These are phyloP conservation scores for Cettia cetti DNA, from an alignment of 2,113 vertebrate species.

Conservation along the genomic window DNA sequence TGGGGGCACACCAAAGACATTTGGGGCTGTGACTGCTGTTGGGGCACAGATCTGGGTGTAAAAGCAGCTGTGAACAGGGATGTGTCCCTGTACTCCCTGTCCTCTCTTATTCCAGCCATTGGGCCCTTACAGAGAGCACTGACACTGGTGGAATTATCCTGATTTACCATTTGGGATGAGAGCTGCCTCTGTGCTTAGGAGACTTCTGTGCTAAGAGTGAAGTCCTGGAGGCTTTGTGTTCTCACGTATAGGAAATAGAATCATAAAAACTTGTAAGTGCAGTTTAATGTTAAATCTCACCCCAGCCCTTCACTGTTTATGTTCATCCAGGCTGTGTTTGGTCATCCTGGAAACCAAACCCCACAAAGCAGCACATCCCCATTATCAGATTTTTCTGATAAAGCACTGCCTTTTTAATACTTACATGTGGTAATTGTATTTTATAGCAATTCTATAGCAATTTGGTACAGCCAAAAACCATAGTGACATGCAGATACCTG, in stretches of 20 bases:
- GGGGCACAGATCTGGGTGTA: neutral
- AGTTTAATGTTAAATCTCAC: neutral
- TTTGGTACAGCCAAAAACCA: neutral
- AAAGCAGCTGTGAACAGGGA: neutral
- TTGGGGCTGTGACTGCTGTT: neutral
- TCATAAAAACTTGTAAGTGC: neutral
- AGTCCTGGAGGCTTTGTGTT: neutral
- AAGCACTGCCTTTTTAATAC: neutral
- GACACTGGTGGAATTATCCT: neutral
- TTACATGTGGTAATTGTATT: neutral
- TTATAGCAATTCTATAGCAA: neutral
- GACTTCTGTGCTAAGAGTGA: neutral
- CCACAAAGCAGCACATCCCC: neutral
- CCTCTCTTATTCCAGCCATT: neutral
- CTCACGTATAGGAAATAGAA: neutral
- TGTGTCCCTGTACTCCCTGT: neutral
- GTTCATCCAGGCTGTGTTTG: neutral
- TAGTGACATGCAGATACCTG: rapidly evolving
- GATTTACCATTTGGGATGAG: neutral
- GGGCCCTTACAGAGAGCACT: neutral
- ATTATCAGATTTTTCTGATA: neutral
- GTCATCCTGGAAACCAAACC: neutral
- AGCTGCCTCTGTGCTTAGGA: neutral
- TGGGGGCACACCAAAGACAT: neutral
- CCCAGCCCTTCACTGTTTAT: neutral